Conservation (phyloP, 2,797 vertebrate genomes). For the Syndactyla subalaris region DNA sequence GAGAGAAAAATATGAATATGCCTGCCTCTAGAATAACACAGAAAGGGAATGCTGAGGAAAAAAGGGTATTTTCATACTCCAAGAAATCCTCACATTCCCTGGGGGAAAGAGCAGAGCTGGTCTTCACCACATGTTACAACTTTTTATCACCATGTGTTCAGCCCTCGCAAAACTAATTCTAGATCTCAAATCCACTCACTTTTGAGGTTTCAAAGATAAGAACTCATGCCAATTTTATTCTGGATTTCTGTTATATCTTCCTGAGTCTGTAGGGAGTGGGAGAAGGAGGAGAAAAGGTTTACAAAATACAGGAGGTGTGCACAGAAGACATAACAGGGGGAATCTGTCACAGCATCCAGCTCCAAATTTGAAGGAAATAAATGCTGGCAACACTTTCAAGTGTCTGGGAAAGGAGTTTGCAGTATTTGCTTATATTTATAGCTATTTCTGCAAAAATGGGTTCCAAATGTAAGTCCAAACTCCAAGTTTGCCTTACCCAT, state of each 20-base stretch:
- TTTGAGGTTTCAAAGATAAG: background rate
- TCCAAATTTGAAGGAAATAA: background rate
- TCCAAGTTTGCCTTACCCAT: background rate
- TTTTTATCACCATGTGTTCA: background rate
- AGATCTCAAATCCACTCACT: background rate
- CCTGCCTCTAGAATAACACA: background rate
- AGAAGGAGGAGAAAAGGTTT: background rate
- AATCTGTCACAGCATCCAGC: background rate
- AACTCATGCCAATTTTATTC: background rate
- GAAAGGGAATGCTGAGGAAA: background rate
- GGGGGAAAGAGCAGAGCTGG: background rate
- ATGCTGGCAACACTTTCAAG: background rate
- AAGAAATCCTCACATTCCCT: background rate
- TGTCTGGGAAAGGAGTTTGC: background rate
- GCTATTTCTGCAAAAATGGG: background rate
- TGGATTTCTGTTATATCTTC: background rate
- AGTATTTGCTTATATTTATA: background rate
- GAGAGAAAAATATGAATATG: background rate
- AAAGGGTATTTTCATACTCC: background rate
- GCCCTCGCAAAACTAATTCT: background rate
- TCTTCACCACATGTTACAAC: background rate
- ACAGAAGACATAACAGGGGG: background rate
- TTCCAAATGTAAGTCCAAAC: background rate
- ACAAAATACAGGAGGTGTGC: background rate
- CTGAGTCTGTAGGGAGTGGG: background rate